Percentiles rank a stretch among this genome's conserved stretches.
These are phyloP conservation scores for Gymnocypris eckloni DNA, from an alignment of 2,797 vertebrate species.

Conservation along the genomic window DNA sequence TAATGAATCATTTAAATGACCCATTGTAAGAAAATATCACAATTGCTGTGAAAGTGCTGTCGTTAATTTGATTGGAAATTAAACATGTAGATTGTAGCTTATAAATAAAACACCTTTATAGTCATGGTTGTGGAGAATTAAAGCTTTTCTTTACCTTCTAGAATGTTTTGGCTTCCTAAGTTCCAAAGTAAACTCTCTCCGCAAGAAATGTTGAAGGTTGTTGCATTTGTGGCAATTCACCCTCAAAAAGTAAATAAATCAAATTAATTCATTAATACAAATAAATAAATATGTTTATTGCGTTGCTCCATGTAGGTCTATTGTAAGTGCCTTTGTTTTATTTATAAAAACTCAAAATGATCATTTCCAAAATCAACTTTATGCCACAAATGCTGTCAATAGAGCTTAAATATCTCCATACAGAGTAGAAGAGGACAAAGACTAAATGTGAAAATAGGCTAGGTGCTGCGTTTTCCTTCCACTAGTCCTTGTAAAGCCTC, in stretches of 20 bases:
- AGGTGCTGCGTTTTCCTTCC: not conserved
- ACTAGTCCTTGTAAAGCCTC: constrained; percentile 53
- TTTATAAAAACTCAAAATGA: not conserved
- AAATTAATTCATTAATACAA: not conserved
- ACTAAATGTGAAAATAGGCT: constrained; percentile 57
- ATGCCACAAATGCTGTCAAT: not conserved
- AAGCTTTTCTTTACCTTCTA: not conserved
- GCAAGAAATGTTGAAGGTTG: not conserved
- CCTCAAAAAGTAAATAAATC: too few species aligned
- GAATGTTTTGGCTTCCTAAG: not conserved
- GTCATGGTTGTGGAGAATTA: not conserved
- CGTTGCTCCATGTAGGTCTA: not conserved
- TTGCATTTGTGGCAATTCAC: not conserved
- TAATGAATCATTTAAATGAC: constrained; percentile 46
- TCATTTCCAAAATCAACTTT: not conserved
- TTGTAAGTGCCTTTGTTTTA: not conserved
- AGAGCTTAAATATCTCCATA: constrained; percentile 17
- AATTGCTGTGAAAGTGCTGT: constrained; percentile 20
- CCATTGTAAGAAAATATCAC: constrained; percentile 37
- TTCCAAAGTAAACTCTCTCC: not conserved
- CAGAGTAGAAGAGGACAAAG: constrained; percentile 44
- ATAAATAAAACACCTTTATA: constrained; percentile 2
- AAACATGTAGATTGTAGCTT: constrained; percentile 7
- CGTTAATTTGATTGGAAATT: constrained; percentile 40
- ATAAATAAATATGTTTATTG: not conserved